These are phyloP conservation scores for Chaetodon auriga DNA, from an alignment of 2,113 vertebrate species.

Conservation along the genomic window DNA sequence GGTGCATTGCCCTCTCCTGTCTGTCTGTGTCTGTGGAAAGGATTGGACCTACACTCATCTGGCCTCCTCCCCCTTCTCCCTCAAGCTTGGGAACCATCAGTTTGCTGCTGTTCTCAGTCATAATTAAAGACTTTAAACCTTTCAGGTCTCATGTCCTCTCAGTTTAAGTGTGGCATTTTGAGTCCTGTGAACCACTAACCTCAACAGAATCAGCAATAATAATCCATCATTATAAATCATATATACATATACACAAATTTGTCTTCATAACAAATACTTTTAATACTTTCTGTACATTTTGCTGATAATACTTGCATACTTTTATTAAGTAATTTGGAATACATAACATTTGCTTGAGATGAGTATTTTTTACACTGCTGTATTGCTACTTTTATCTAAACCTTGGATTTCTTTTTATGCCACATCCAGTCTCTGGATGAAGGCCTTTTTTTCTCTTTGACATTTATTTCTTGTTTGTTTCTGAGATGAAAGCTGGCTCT, in stretches of 20 bases:
- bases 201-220: background rate
- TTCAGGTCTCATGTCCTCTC: too few relatives aligned
- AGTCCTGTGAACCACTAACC: too few relatives aligned
- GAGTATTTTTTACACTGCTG: background rate
- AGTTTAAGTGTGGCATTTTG: too few relatives aligned
- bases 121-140: too few relatives aligned
- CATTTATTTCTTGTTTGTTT: background rate
- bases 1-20: too few relatives aligned
- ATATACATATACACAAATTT: background rate
- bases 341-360: too few relatives aligned
- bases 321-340: background rate
- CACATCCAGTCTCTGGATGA: background rate
- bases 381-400: background rate
- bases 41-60: too few relatives aligned
- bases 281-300: background rate
- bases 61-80: too few relatives aligned
- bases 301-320: background rate
- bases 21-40: too few relatives aligned
- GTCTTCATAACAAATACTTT: background rate
- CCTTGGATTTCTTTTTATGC: background rate
- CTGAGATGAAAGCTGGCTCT: slow-evolving; percentile 12
- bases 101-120: too few relatives aligned
- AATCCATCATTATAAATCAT: background rate
- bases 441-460: background rate
- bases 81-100: too few relatives aligned